Evolutionary conservation across 2,797 vertebrate genomes (phyloP).

Genomic region (Myotis pilosus): DNA sequence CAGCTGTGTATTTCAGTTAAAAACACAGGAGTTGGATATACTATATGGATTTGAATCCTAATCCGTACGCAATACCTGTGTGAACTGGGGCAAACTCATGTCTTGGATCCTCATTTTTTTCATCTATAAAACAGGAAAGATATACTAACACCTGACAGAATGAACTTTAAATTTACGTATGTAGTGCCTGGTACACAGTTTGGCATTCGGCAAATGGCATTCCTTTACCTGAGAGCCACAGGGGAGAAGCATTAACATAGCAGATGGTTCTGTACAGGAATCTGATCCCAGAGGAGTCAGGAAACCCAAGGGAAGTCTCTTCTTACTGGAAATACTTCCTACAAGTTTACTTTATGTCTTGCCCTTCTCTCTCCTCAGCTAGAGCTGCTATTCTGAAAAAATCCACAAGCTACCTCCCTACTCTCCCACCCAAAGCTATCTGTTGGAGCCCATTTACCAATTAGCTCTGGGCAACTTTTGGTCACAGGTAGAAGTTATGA

Average conservation of each 20-base stretch:
- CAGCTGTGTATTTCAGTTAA: background rate
- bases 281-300: background rate
- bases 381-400: background rate
- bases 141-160: background rate
- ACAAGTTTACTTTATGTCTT: background rate
- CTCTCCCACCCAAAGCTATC: background rate
- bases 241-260: background rate
- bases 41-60: background rate
- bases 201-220: background rate
- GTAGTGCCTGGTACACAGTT: background rate
- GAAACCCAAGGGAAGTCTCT: background rate
- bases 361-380: background rate
- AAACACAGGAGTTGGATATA: background rate
- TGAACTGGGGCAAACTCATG: background rate
- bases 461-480: background rate
- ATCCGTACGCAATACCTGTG: background rate
- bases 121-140: background rate
- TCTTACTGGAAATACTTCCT: background rate
- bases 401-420: background rate
- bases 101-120: background rate
- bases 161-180: background rate
- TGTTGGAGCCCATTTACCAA: background rate
- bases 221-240: background rate
- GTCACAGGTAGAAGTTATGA: background rate
- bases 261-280: background rate